These are phyloP conservation scores for Chrysemys picta DNA, from an alignment of 2,113 vertebrate species.

Conservation along the genomic window DNA sequence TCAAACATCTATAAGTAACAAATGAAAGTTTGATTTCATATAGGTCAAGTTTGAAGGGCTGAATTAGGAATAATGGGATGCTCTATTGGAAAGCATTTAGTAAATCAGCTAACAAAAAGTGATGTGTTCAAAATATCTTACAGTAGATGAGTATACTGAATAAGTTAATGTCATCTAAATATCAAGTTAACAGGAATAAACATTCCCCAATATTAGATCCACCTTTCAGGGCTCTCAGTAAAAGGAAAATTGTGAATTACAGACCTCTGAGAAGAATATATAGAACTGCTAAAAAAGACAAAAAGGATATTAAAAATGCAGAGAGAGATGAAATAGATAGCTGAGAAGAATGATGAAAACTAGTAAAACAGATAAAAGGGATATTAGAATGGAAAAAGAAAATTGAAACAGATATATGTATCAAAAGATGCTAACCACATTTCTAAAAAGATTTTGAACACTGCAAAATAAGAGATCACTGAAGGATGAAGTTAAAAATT, in stretches of 20 bases:
- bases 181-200: slow-evolving; percentile 37
- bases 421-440: slow-evolving; percentile 22
- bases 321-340: slow-evolving; percentile 22
- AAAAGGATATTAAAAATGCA: slow-evolving; percentile 61
- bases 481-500: slow-evolving; percentile 48
- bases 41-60: background rate
- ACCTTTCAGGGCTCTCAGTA: background rate
- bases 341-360: slow-evolving; percentile 47
- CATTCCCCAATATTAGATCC: background rate
- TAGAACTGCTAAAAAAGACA: background rate
- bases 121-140: background rate
- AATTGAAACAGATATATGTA: slow-evolving; percentile 36
- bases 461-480: slow-evolving; percentile 18
- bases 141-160: background rate
- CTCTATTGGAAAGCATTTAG: background rate
- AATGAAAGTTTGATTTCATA: slow-evolving; percentile 31
- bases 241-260: background rate
- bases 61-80: background rate
- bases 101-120: slow-evolving; percentile 20
- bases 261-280: background rate
- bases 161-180: background rate
- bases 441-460: slow-evolving; percentile 35
- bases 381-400: slow-evolving; percentile 48
- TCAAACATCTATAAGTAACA: background rate
- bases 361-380: slow-evolving; percentile 32